phyloP scores from a whole-genome alignment of 2,797 vertebrate species.

The Adelosebastes latens region DNA sequence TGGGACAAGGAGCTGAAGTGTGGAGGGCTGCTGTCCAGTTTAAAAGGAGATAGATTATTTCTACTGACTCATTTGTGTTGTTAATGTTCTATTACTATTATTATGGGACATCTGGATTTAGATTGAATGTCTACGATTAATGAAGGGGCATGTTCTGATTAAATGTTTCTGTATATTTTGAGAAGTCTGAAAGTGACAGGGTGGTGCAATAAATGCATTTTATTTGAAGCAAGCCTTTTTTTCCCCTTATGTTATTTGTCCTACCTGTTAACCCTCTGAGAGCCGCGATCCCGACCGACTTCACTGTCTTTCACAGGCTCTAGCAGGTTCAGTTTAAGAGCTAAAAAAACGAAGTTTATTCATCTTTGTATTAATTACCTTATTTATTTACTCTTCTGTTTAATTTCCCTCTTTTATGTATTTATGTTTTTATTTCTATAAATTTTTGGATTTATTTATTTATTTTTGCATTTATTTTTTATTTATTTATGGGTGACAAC shows the following conservation, averaged over 20 bases:
- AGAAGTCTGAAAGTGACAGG: background rate
- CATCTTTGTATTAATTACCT: too few species aligned
- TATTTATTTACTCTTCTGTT: too few species aligned
- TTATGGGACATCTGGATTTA: too few species aligned
- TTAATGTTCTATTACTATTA: background rate
- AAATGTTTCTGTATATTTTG: background rate
- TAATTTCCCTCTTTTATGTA: too few species aligned
- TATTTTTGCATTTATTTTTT: too few species aligned
- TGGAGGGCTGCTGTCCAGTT: conserved; percentile 79
- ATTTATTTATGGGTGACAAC: too few species aligned
- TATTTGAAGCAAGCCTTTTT: background rate
- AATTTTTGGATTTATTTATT: too few species aligned
- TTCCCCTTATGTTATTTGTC: background rate
- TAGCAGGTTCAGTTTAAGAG: too few species aligned
- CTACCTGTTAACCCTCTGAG: background rate
- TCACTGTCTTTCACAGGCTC: too few species aligned
- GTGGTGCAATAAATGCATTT: background rate
- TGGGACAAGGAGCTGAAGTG: conserved; percentile 70
- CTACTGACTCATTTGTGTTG: background rate
- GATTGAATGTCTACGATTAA: background rate
- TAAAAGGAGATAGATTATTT: conserved; percentile 54
- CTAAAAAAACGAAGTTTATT: too few species aligned
- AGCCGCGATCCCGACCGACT: too few species aligned
- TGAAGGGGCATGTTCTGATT: background rate
- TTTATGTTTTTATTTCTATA: too few species aligned